Base-by-base conservation (phyloP, 2,797 vertebrate species). In the Gallirallus australis region DNA sequence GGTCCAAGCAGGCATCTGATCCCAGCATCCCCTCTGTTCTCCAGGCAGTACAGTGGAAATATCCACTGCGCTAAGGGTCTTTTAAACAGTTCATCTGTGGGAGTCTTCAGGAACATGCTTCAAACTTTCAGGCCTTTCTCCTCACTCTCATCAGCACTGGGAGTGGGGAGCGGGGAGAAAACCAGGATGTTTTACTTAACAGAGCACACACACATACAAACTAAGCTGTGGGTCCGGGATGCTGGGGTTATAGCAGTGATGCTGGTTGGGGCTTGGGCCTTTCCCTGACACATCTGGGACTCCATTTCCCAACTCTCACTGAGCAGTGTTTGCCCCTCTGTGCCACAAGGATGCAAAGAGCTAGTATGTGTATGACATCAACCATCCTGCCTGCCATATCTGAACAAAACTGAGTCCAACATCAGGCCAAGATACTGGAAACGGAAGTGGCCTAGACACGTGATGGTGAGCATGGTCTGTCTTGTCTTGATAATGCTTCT, bases 391-490 rank as follows among this genome's bases (percentile, higher is more conserved):
- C 61, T 89, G 30, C 60, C 61, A 47, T 18, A 68, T 27, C 37
- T 4, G 11, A 79, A n/a, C n/a, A 80, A 87, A 93, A 77, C 48
- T 37, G 7, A 53, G 56, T 50, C 37, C 31, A 56, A 0, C 7
- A 25, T 42, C 35, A 68, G 64, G 17, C 8, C 61, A 72, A 83
- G 52, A n/a, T 31, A 18, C 21, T 69, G 57, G 31, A 64, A 91
- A 82, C 0, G 0, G 52, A 92, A 95, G 72, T 4, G 45, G 13
- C 50, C 54, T 63, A 63, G 39, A 48, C 39, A 48, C 2, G 1
- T 27, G 18, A 57, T 24, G 45, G 48, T 64, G 37, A 87, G 15
- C 2, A 0, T 42, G 30, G 30, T 39, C 61, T 76, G 59, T 65
- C 68, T 81, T 42, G 56, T 31, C 53, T 27, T 61, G 37, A 31